Evolutionary conservation across 2,113 vertebrate genomes (phyloP).

Genomic region (Bubo scandiacus): DNA sequence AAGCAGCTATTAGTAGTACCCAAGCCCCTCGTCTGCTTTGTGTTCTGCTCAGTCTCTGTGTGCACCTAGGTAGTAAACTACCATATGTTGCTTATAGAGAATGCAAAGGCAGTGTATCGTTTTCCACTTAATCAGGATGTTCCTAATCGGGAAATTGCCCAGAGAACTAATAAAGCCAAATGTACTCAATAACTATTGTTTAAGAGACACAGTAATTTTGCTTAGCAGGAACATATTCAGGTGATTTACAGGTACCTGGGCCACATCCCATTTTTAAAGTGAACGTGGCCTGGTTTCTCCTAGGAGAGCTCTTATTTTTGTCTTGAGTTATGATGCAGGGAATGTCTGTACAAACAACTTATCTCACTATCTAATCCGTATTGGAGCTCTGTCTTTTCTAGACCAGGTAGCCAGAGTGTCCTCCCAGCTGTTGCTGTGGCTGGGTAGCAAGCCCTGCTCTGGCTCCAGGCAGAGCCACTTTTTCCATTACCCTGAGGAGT

Average conservation of each 20-base stretch:
- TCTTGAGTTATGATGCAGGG: background rate
- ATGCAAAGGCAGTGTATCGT: constrained; percentile 38
- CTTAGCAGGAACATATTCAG: background rate
- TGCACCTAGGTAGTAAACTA: constrained; percentile 25
- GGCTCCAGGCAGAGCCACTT: background rate
- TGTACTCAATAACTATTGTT: constrained; percentile 56
- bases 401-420: background rate
- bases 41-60: constrained; percentile 1
- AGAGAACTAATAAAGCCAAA: constrained; percentile 59
- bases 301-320: background rate
- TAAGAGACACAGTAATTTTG: constrained; percentile 36
- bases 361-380: background rate
- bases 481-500: background rate
- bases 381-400: background rate
- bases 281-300: background rate
- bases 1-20: background rate
- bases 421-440: background rate
- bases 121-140: constrained; percentile 60
- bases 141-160: constrained; percentile 49
- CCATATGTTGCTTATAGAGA: constrained; percentile 48
- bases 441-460: background rate
- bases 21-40: background rate
- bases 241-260: constrained; percentile 43
- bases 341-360: background rate
- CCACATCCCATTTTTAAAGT: background rate